phyloP scores from a whole-genome alignment of 2,113 vertebrate genomes.

The Numida meleagris region DNA sequence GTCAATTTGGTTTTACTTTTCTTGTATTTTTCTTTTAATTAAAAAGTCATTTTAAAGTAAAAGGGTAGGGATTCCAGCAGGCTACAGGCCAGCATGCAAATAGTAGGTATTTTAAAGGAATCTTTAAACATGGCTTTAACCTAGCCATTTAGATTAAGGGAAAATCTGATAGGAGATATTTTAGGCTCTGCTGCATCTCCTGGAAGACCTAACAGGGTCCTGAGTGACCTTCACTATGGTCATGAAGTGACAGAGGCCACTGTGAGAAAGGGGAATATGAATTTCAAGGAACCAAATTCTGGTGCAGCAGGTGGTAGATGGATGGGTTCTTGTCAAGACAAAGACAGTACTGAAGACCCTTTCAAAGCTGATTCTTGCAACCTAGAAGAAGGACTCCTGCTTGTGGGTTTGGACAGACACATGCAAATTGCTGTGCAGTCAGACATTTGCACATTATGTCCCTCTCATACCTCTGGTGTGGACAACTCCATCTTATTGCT shows the following conservation, averaged over 20 bases:
- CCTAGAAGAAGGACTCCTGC: neutral
- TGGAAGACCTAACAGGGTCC: neutral
- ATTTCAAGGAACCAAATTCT: neutral
- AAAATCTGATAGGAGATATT: neutral
- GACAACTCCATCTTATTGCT: neutral
- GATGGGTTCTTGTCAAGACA: neutral
- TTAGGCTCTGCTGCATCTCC: neutral
- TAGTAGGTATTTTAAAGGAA: constrained; percentile 37
- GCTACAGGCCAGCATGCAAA: neutral
- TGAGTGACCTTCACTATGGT: neutral
- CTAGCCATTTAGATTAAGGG: neutral
- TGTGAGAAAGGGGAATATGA: neutral
- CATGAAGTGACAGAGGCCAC: neutral
- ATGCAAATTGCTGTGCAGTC: neutral
- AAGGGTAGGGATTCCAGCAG: neutral
- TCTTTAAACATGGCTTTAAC: neutral
- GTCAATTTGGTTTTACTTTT: constrained; percentile 22
- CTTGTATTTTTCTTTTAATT: constrained; percentile 16
- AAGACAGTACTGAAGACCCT: fast-evolving
- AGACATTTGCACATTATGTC: fast-evolving
- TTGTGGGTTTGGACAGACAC: neutral
- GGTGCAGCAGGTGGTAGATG: neutral
- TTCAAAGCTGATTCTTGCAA: neutral
- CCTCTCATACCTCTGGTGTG: neutral
- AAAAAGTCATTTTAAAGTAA: neutral